Percentiles rank a stretch among this genome's conserved stretches.
Conservation (phyloP, 2,888 invertebrate species). For the Drymonia ruficornis region DNA sequence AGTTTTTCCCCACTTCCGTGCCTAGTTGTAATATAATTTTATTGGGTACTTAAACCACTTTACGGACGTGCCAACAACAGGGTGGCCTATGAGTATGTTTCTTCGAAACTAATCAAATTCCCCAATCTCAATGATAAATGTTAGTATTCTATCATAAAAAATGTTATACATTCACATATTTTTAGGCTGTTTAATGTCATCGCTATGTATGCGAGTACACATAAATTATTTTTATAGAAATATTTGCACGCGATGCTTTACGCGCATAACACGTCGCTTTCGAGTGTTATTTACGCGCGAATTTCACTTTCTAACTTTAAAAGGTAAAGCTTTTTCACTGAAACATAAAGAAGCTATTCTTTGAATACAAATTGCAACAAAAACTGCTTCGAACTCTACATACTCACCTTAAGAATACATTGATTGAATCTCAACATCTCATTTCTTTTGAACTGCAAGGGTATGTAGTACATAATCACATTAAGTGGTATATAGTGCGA, state of each 20-base stretch:
- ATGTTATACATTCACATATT: constrained; percentile 28
- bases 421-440: not conserved
- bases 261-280: too few relatives aligned
- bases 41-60: constrained; percentile 12
- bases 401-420: not conserved
- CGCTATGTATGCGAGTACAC: constrained; percentile 22
- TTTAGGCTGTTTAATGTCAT: constrained; percentile 41
- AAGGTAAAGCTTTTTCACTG: not conserved
- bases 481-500: constrained; percentile 8
- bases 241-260: constrained; percentile 19
- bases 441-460: not conserved
- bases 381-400: too few relatives aligned
- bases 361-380: too few relatives aligned
- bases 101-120: constrained; percentile 27
- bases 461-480: too few relatives aligned
- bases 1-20: not conserved
- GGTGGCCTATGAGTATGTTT: constrained; percentile 11
- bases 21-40: constrained; percentile 14
- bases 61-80: constrained; percentile 1
- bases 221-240: constrained; percentile 40
- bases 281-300: too few relatives aligned
- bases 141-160: constrained; percentile 37
- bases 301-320: too few relatives aligned
- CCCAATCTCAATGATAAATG: constrained; percentile 30
- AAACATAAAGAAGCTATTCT: not conserved